Evolutionary conservation across 2,797 vertebrate genomes (phyloP).

Genomic region (Danio jaintianensis): DNA sequence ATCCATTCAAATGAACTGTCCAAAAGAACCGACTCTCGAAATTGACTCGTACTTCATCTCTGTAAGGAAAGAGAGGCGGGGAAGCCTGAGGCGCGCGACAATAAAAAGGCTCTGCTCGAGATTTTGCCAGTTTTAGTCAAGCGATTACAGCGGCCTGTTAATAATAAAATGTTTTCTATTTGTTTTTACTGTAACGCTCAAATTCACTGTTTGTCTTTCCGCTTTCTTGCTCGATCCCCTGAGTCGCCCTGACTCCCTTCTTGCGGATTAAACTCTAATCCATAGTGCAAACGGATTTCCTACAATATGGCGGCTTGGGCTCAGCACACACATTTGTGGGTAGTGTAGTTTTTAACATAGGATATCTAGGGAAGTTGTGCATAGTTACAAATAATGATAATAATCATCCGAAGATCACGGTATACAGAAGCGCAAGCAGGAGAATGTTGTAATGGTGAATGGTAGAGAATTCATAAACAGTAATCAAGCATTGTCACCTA

Average conservation of each 20-base stretch:
- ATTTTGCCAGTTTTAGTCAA: conserved; percentile 13
- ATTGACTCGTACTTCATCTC: conserved; percentile 11
- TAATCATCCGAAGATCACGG: too few relatives aligned
- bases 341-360: conserved; percentile 71
- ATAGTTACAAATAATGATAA: too few relatives aligned
- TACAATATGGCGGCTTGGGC: conserved; percentile 74
- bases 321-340: conserved; percentile 71
- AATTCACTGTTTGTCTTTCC: conserved; percentile 55
- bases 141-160: background rate
- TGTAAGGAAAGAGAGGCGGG: background rate
- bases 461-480: background rate
- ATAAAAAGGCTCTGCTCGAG: background rate
- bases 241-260: conserved; percentile 73
- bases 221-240: conserved; percentile 66
- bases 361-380: too few relatives aligned
- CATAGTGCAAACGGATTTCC: conserved; percentile 78
- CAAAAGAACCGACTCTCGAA: conserved; percentile 6
- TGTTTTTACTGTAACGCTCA: background rate
- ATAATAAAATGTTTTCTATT: background rate
- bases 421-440: background rate
- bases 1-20: background rate
- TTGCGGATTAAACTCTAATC: conserved; percentile 83
- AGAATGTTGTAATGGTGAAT: background rate
- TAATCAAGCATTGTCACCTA: conserved; percentile 28
- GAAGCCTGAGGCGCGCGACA: background rate